Percentiles rank a stretch among this genome's conserved stretches.
phyloP scores from a whole-genome alignment of 2,888 invertebrate species.

The Orgyia antiqua region DNA sequence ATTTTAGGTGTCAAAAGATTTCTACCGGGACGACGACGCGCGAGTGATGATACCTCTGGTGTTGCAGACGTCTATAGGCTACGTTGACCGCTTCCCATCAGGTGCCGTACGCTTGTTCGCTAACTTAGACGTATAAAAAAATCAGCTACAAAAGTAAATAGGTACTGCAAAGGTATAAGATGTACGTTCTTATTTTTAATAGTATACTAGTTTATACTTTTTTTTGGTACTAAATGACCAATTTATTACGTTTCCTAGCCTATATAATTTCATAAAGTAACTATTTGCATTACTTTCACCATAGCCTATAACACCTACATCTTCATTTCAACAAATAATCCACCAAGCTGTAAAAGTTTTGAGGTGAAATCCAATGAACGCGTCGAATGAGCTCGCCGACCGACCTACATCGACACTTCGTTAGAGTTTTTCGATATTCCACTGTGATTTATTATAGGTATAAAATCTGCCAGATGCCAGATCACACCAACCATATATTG shows the following conservation, averaged over 20 bases:
- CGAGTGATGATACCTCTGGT: not conserved
- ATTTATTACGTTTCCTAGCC: no score
- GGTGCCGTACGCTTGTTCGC: not conserved
- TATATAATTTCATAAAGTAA: no score
- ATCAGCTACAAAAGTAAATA: no score
- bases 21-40: no score
- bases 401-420: conserved; percentile 57
- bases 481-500: conserved; percentile 45
- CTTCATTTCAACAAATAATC: conserved; percentile 23
- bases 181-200: no score
- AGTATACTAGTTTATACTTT: no score
- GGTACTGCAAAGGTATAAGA: no score
- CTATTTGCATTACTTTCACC: no score
- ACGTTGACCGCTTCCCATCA: not conserved
- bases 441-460: conserved; percentile 61
- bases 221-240: no score
- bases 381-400: conserved; percentile 32
- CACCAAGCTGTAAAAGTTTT: conserved; percentile 30
- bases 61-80: not conserved
- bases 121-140: no score
- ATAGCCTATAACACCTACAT: conserved; percentile 11
- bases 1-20: no score
- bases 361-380: conserved; percentile 36
- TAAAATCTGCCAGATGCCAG: conserved; percentile 59
- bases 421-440: conserved; percentile 53